phyloP scores from a whole-genome alignment of 2,888 invertebrate genomes.

The Xanthia icteritia region DNA sequence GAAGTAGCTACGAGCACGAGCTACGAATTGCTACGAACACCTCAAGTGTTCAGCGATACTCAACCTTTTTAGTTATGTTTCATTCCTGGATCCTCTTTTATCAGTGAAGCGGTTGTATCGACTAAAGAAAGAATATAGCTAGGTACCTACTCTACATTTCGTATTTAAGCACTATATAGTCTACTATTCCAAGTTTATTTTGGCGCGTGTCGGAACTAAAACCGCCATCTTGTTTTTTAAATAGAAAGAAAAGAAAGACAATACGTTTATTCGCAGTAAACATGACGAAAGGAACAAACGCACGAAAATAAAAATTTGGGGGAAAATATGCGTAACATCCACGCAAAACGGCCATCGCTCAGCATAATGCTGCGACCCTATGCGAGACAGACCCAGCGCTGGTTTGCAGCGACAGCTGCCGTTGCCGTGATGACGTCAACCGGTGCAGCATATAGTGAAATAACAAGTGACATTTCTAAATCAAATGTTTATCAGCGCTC shows the following conservation, averaged over 20 bases:
- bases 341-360: background rate
- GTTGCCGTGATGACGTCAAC: no score
- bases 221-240: background rate
- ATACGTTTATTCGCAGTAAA: no score
- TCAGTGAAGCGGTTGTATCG: slow-evolving; percentile 22
- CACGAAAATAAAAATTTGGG: no score
- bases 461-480: background rate
- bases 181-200: no score
- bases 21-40: slow-evolving; percentile 35
- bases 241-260: no score
- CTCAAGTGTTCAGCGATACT: slow-evolving; percentile 43
- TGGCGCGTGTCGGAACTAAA: background rate
- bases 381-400: background rate
- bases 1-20: slow-evolving; percentile 24
- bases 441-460: no score
- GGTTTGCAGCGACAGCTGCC: background rate
- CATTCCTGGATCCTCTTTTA: slow-evolving; percentile 15
- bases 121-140: background rate
- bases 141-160: no score
- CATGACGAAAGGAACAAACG: no score
- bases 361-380: background rate
- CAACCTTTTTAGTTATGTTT: slow-evolving; percentile 41
- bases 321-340: no score
- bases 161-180: no score
- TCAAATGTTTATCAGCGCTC: background rate